Percentiles rank a stretch among this genome's conserved stretches.
These are phyloP conservation scores for Choristoneura rosaceana DNA, from an alignment of 2,888 invertebrate species.

Conservation along the genomic window DNA sequence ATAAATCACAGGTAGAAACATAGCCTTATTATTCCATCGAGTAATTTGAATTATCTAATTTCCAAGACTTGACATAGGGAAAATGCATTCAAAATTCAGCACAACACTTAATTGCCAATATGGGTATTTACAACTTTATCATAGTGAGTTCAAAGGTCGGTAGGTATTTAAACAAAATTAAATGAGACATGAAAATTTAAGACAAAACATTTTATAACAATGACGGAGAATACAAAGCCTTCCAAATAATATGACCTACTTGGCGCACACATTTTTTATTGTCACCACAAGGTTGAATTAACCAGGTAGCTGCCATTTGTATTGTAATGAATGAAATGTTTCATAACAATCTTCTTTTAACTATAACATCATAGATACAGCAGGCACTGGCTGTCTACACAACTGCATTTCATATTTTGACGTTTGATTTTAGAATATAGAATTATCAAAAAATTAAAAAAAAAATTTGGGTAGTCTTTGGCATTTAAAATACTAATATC, in stretches of 20 bases:
- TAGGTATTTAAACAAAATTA: neutral
- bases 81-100: neutral
- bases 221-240: conserved; percentile 5
- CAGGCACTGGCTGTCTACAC: no score
- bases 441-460: no score
- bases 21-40: neutral
- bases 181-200: neutral
- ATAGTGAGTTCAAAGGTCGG: no score
- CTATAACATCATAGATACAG: neutral
- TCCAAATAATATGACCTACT: conserved; percentile 49
- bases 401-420: no score
- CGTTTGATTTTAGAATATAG: no score
- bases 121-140: no score
- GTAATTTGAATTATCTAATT: no score
- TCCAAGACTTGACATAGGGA: neutral
- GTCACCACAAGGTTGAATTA: conserved; percentile 36
- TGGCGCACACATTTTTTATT: conserved; percentile 39
- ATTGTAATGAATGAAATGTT: conserved; percentile 12
- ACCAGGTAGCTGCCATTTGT: conserved; percentile 24
- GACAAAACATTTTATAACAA: conserved; percentile 5
- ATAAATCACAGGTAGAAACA: no score
- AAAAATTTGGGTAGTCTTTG: no score
- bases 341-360: conserved; percentile 10
- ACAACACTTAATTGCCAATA: neutral
- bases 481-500: no score